Evolutionary conservation across 2,113 vertebrate species (phyloP), one percentile per base, ranked within the genome.

Genomic region (Stigmatopora argus): DNA sequence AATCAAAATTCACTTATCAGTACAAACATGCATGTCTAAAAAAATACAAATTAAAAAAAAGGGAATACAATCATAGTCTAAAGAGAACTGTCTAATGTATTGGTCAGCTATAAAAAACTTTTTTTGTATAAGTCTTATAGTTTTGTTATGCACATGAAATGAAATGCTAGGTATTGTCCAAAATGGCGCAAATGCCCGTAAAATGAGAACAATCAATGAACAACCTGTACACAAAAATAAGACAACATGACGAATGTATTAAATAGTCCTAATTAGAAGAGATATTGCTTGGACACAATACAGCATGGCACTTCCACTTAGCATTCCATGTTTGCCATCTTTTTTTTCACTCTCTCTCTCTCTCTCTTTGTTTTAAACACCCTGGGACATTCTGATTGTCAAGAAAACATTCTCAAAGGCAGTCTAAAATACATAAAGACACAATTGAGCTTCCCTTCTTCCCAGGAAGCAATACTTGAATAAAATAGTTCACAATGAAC

Each of bases 271-370:
- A 83, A 78, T 76, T 70, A 71, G 71, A 79, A 74, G 81, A 85
- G 67, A 85, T 89, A 89, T 89, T 89, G 88, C 88, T 89, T 89
- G 83, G 59, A 61, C n/a, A 61, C 84, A 82, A 87, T 84, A 87
- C 83, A 83, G 86, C 82, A 88, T 88, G 88, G 88, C 85, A 88
- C 85, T 87, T 89, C 75, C 79, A 78, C 75, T 81, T 84, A 87
- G 81, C 81, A 78, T 77, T 81, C 67, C 58, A 26, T 38, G 68
- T 81, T 69, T 69, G 69, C 44, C 61, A 57, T 66, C 77, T 67
- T 65, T 63, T 65, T 70, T 65, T n/a, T n/a, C n/a, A n/a, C n/a
- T n/a, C n/a, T 58, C 63, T 59, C 44, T 64, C 57, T 52, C 31
- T 56, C 45, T 67, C 64, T 68, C 48, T 34, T 21, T 9, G n/a